Evolutionary conservation across 2,888 invertebrate genomes (phyloP).

Genomic region (Callimorpha dominula): DNA sequence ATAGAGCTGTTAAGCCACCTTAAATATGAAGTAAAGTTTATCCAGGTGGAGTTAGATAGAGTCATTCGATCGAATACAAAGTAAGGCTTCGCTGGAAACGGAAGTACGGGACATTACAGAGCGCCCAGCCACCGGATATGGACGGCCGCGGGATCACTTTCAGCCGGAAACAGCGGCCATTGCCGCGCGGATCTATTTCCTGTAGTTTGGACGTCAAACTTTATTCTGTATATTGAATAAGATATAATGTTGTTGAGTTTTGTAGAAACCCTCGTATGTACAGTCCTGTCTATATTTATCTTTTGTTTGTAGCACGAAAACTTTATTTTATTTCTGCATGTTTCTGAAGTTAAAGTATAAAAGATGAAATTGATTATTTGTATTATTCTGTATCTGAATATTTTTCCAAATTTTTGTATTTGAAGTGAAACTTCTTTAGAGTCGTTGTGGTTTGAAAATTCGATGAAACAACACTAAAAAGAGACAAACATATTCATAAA

Average conservation of each 20-base stretch:
- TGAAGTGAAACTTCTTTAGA: too few relatives aligned
- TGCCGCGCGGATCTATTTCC: constrained; percentile 71
- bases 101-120: constrained; percentile 61
- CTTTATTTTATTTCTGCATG: constrained; percentile 23
- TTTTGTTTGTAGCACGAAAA: constrained; percentile 22
- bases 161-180: constrained; percentile 66
- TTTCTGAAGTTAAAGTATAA: too few relatives aligned
- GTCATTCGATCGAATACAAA: constrained; percentile 38
- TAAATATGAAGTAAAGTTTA: constrained; percentile 25
- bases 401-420: too few relatives aligned
- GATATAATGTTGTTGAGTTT: constrained; percentile 38
- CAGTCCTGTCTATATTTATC: constrained; percentile 11
- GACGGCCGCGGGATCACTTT: constrained; percentile 64
- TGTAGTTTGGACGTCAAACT: constrained; percentile 63
- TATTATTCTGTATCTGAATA: too few relatives aligned
- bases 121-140: constrained; percentile 60
- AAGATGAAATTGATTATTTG: too few relatives aligned
- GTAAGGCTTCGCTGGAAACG: constrained; percentile 43
- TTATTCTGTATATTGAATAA: constrained; percentile 57
- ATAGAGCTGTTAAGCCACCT: not conserved
- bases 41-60: constrained; percentile 32
- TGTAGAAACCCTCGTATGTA: constrained; percentile 1
- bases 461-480: too few relatives aligned
- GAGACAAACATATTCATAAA: too few relatives aligned
- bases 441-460: too few relatives aligned